Base-by-base conservation (phyloP, 37 sponge, comb jelly and placozoan genomes). In the Ianthella basta region DNA sequence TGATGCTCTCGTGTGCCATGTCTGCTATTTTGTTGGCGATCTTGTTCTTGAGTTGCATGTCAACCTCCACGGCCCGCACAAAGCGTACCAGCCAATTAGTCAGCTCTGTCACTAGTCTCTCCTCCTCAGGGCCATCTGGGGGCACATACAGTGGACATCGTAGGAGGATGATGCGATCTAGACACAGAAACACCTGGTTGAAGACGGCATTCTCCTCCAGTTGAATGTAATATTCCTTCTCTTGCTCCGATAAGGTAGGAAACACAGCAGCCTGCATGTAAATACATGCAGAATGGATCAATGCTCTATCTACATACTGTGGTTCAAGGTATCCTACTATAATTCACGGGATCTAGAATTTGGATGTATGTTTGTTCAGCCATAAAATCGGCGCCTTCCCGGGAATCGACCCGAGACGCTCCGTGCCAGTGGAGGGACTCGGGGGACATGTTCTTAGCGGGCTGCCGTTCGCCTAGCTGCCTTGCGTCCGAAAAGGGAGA, bases 131-230 rank as follows among this genome's bases (percentile, higher is more conserved):
- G 12, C 72, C 85, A 72, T 72, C 85, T 85, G 39, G 61, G 14
- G 30, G 25, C 4, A 84, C 30, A 25, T 86, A 84, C n/a, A 92
- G 56, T 32, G 93, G 89, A 30, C 40, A 72, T 55, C 87, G 61
- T 0, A 92, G 83, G 23, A 74, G 56, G 38, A 92, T 89, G 44
- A 92, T 80, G 32, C 93, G 66, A 55, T 84, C 65, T 0, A 89
- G 81, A 61, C 86, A 92, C 18, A 92, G 69, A 18, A 92, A 32
- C 23, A 92, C 34, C 61, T 92, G 93, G 54, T 92, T 92, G n/a
- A 56, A 67, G 30, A 87, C 55, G 10, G 90, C 93, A 77, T 92
- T 92, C 68, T 92, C 90, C 41, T 92, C 93, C 55, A 84, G 87
- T 41, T 39, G 41, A 41, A 72, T 85, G 29, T 86, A 60, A 4